phyloP scores from a whole-genome alignment of 2,797 vertebrate genomes.

The Yasuhikotakia modesta region DNA sequence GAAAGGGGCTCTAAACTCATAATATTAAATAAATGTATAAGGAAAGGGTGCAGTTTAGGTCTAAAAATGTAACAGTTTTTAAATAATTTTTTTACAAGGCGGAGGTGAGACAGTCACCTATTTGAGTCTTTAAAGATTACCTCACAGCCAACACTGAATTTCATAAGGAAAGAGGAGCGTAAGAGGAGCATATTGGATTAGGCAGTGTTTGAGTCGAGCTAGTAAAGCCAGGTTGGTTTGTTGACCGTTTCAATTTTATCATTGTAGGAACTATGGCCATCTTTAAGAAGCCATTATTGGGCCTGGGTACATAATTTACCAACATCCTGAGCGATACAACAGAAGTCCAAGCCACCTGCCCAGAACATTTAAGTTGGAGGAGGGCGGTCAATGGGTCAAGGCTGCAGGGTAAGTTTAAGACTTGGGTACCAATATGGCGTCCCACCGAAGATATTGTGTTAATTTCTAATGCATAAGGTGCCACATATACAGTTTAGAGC shows the following conservation, averaged over 20 bases:
- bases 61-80: too few relatives aligned
- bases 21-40: too few relatives aligned
- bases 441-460: background rate
- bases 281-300: background rate
- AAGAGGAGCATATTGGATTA: too few relatives aligned
- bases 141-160: too few relatives aligned
- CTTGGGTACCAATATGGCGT: background rate
- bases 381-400: background rate
- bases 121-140: too few relatives aligned
- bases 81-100: too few relatives aligned
- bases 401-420: background rate
- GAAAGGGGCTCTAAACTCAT: constrained; percentile 18
- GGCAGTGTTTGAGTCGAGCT: too few relatives aligned
- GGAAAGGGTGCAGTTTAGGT: too few relatives aligned
- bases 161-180: too few relatives aligned
- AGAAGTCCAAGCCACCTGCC: background rate
- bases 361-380: background rate
- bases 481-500: background rate
- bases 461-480: background rate
- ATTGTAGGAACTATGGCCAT: background rate
- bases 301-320: background rate
- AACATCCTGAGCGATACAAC: background rate
- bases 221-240: too few relatives aligned
- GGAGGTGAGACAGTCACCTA: too few relatives aligned
- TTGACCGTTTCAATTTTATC: too few relatives aligned